These are phyloP conservation scores for Carassius auratus DNA, from an alignment of 2,113 vertebrate genomes.

Conservation along the genomic window DNA sequence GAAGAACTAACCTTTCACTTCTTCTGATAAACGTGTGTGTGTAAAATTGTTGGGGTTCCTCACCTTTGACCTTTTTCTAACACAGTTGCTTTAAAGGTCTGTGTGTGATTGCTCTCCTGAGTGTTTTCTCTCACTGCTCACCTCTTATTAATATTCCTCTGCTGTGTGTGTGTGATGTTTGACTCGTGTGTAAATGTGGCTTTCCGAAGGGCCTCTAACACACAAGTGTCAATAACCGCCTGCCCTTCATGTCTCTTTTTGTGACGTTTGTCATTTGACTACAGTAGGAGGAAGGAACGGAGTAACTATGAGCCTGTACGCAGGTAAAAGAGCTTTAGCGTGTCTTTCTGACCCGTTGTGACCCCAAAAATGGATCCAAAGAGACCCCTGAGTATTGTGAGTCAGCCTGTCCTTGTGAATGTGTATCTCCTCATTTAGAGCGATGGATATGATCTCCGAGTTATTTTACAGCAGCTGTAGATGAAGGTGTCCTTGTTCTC, in stretches of 20 bases:
- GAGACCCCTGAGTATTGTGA: conserved; percentile 8
- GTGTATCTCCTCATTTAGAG: not conserved
- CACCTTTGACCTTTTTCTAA: conserved; percentile 41
- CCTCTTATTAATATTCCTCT: not conserved
- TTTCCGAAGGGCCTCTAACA: conserved; percentile 13
- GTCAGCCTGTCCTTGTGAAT: not conserved
- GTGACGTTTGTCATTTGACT: conserved; percentile 44
- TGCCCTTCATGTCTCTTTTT: conserved; percentile 30
- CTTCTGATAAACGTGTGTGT: conserved; percentile 63
- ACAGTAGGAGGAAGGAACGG: conserved; percentile 33
- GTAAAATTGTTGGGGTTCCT: not conserved
- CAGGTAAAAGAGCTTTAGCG: conserved; percentile 41
- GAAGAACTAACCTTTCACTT: conserved; percentile 66
- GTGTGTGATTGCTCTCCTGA: not conserved
- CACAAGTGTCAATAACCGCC: conserved; percentile 22
- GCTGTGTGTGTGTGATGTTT: conserved; percentile 27
- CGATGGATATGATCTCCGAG: not conserved
- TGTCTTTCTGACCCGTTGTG: conserved; percentile 40
- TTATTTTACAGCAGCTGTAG: not conserved
- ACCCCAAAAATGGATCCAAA: conserved; percentile 7
- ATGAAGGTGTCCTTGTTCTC: not conserved
- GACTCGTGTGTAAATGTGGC: not conserved
- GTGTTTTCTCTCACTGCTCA: conserved; percentile 29
- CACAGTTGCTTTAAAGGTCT: not conserved
- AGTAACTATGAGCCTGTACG: conserved; percentile 69